phyloP scores from a whole-genome alignment of 1,140 invertebrate species.

The Orchesella cincta region DNA sequence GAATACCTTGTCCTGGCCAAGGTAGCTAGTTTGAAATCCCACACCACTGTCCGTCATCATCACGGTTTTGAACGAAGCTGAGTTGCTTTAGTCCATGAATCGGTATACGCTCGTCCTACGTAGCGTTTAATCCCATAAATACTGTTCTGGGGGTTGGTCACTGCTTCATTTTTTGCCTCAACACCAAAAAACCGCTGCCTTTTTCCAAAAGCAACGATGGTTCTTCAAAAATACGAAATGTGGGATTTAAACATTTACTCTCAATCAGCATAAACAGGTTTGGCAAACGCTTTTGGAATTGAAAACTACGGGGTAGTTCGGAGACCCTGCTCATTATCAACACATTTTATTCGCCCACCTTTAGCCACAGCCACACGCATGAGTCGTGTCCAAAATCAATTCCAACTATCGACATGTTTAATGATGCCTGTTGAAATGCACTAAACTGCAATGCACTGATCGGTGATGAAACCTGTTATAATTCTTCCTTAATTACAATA shows the following conservation, averaged over 20 bases:
- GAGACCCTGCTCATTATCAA: conserved; percentile 97
- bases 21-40: conserved; percentile 82
- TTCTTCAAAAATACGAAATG: conserved; percentile 73
- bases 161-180: conserved; percentile 93
- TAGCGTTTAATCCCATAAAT: conserved; percentile 90
- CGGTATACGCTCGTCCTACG: conserved; percentile 77
- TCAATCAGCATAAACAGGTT: background rate
- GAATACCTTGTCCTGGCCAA: conserved; percentile 82
- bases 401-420: conserved; percentile 91
- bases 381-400: conserved; percentile 98
- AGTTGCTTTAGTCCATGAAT: conserved; percentile 72
- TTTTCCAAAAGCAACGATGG: conserved; percentile 92
- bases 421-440: too few relatives aligned
- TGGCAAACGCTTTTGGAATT: too few relatives aligned
- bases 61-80: conserved; percentile 74
- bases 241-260: conserved; percentile 30
- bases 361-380: conserved; percentile 93
- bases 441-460: too few relatives aligned
- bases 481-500: too few relatives aligned
- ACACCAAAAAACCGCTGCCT: conserved; percentile 91
- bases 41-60: conserved; percentile 70
- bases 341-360: conserved; percentile 96
- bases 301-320: conserved; percentile 84
- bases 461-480: too few relatives aligned
- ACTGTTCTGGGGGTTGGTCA: conserved; percentile 97